Base-by-base conservation (phyloP, 2,113 vertebrate genomes). In the Crotophaga sulcirostris region DNA sequence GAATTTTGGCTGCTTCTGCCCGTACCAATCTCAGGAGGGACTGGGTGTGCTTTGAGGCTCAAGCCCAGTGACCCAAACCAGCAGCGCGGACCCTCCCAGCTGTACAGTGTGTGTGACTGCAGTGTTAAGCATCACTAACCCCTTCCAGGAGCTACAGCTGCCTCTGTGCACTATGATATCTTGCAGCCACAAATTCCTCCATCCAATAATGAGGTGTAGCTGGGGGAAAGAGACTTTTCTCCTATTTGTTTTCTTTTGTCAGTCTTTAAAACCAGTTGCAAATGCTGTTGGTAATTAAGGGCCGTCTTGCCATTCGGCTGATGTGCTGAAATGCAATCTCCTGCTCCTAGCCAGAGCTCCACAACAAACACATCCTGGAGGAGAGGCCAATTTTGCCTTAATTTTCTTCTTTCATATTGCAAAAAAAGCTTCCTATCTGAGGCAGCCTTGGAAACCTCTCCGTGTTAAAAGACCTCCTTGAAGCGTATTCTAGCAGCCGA, bases 391-490 rank as follows among this genome's bases (percentile, higher is more conserved):
- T 10, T 72, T 84, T 0, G 0, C 31, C 58, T 89, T 68, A 10
- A 60, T 91, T 94, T 82, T 76, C 55, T 63, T 72, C 29, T 88
- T 90, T 90, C 9, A 0, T 52, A 38, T 13, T 52, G n/a, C 70
- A 82, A 45, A 73, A 70, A 87, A 89, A 49, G 47, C 70, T 64
- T 74, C 49, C 74, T 38, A 77, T 55, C 63, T 0, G 0, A 84
- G 81, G 74, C 24, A 25, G 81, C 55, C 77, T 87, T 96, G 67
- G 81, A 94, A 95, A 86, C 9, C 19, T 85, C 55, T 94, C 66
- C 54, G 73, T 75, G 75, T 58, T 89, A 79, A 85, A 88, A 85
- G n/a, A 69, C 51, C 81, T 88, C 67, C 92, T 96, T 82, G 81
- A 91, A 95, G 82, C 1, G 2, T 79, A 56, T 79, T 89, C 28